Evolutionary conservation across 2,113 vertebrate genomes (phyloP), one percentile per base, ranked within the genome.

Genomic region (Peromyscus polionotus): DNA sequence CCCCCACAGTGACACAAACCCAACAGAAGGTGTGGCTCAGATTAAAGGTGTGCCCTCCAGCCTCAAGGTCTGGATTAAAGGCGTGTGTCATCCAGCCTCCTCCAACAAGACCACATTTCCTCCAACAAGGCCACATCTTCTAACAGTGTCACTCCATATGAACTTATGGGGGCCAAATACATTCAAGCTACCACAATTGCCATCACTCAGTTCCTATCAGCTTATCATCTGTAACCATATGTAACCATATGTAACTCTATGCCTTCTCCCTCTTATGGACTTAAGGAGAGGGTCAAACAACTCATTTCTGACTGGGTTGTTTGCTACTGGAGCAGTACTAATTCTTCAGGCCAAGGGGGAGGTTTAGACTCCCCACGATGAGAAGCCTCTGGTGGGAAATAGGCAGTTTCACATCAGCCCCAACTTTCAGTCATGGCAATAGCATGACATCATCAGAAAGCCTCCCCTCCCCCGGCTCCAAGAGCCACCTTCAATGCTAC

Each of bases 221-320:
- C 3, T 36, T 7, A 45, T 33, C 0, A 3, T 39, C 2, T 0
- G 0, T 0, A 19, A 3, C 5, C 1, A 0, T 45, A 36, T 0
- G 0, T 0, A 19, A 3, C 5, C 1, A 0, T 45, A 36, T n/a
- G n/a, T n/a, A n/a, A 8, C 20, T n/a, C 26, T 48, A 2, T 0
- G 11, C 68, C 11, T 0, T 9, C 39, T 19, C 11, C 67, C 67
- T 88, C 48, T 36, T 68, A 36, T 14, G 31, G 61, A 9, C 6
- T 24, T 11, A 7, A 4, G 10, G 22, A 4, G 11, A 72, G 7
- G 10, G 28, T 54, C 5, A 1, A 6, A 7, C 8, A 0, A 31
- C 19, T 36, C 7, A 42, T 10, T 0, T 5, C 6, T 20, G 39
- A 17, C 8, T 6, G 28, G 13, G 12, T 11, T 10, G 16, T 45